phyloP scores from a whole-genome alignment of 2,888 invertebrate genomes.

The Mesoligia furuncula region DNA sequence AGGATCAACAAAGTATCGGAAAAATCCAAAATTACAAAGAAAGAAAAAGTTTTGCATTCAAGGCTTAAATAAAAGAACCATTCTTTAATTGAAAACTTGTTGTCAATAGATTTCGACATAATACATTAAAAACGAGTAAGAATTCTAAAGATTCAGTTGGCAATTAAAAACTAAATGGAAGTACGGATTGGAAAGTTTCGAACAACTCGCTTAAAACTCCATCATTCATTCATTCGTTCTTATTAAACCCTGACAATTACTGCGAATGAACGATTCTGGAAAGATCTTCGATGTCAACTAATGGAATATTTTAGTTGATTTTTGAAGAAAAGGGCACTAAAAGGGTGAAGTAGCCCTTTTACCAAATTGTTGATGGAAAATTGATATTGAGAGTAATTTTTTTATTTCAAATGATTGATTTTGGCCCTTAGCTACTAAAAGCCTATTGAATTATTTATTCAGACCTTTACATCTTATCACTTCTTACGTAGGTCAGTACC shows the following conservation, averaged over 20 bases:
- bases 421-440: neutral
- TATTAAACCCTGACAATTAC: constrained; percentile 66
- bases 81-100: constrained; percentile 41
- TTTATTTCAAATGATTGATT: neutral
- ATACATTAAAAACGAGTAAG: constrained; percentile 50
- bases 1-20: constrained; percentile 33
- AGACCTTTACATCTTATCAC: neutral
- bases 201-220: constrained; percentile 67
- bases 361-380: constrained; percentile 4
- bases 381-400: neutral
- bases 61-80: constrained; percentile 18
- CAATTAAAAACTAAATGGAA: constrained; percentile 66
- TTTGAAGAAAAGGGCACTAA: constrained; percentile 28
- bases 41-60: constrained; percentile 36
- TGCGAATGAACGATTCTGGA: constrained; percentile 42
- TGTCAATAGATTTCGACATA: constrained; percentile 46
- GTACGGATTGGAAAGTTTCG: constrained; percentile 58
- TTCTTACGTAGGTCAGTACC: neutral
- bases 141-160: constrained; percentile 61
- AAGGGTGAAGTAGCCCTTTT: constrained; percentile 35
- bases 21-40: constrained; percentile 33
- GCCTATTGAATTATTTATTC: neutral
- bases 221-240: constrained; percentile 69
- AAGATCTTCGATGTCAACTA: constrained; percentile 58
- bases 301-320: constrained; percentile 59